A percentile compares a stretch with the other conserved stretches of the same genome.
These are phyloP conservation scores for Chrysopilus asiliformis DNA, from an alignment of 2,888 invertebrate genomes.

Conservation along the genomic window DNA sequence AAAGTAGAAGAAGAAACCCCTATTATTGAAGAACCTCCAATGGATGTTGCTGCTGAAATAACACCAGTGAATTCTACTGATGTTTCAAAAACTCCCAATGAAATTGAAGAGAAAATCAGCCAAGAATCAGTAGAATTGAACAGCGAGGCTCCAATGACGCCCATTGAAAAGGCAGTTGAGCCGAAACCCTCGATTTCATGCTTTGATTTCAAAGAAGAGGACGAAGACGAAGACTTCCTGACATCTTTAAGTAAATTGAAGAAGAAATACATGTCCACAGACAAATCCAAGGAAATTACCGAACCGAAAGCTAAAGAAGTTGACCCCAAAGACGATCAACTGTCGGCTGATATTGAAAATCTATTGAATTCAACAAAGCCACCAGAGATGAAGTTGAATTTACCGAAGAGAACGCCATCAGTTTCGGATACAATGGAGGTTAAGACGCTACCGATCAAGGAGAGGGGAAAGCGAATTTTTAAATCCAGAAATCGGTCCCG, in stretches of 20 bases:
- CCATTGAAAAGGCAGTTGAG: background rate
- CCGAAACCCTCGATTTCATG: constrained; percentile 40
- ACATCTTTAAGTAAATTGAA: constrained; percentile 24
- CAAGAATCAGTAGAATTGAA: background rate
- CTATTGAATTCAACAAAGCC: constrained; percentile 47
- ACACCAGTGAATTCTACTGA: constrained; percentile 1
- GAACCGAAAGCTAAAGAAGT: constrained; percentile 14
- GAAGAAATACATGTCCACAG: constrained; percentile 23
- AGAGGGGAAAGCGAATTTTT: constrained; percentile 33
- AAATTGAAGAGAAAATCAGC: background rate
- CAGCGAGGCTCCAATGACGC: background rate
- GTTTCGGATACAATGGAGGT: constrained; percentile 20
- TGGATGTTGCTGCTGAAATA: background rate
- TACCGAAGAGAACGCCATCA: constrained; percentile 30
- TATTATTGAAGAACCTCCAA: background rate
- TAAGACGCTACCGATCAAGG: constrained; percentile 30
- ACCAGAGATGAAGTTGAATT: constrained; percentile 43
- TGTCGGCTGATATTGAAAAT: constrained; percentile 45
- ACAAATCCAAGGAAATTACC: constrained; percentile 15
- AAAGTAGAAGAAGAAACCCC: too few species aligned
- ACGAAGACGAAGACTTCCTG: constrained; percentile 40
- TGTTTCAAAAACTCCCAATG: background rate
- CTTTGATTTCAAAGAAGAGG: constrained; percentile 68
- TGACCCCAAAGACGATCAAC: constrained; percentile 22
- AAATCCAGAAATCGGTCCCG: constrained; percentile 30